Evolutionary conservation across 1,140 invertebrate genomes (phyloP).

Genomic region (Hormaphis cornu): DNA sequence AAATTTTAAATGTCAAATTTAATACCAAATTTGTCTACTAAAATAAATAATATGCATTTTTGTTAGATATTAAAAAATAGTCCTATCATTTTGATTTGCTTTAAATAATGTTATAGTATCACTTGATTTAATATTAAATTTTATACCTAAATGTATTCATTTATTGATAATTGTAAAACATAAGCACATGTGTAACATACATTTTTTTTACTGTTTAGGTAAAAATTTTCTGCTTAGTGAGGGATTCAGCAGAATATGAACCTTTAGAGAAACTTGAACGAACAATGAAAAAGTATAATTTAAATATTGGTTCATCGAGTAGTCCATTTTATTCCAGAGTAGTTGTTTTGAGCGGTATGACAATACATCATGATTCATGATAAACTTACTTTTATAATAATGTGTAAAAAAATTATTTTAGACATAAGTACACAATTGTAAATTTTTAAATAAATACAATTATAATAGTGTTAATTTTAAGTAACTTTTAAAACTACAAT

Average conservation of each 20-base stretch:
- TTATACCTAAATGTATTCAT: neutral
- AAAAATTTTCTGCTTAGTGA: constrained; percentile 45
- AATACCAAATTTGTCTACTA: too few species aligned
- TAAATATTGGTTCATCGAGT: constrained; percentile 1
- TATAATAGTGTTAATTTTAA: neutral
- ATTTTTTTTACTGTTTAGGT: neutral
- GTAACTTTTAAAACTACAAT: neutral
- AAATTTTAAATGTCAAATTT: too few species aligned
- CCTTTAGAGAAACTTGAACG: constrained; percentile 40
- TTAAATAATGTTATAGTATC: too few species aligned
- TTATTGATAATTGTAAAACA: neutral
- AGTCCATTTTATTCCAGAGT: constrained; percentile 38
- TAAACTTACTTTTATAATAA: too few species aligned
- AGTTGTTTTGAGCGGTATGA: constrained; percentile 40
- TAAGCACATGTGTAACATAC: too few species aligned
- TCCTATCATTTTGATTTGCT: too few species aligned
- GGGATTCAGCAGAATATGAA: constrained; percentile 41
- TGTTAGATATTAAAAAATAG: too few species aligned
- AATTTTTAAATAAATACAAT: neutral
- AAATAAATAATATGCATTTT: too few species aligned
- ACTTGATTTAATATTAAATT: neutral
- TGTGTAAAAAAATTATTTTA: too few species aligned
- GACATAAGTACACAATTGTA: too few species aligned
- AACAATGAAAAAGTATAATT: constrained; percentile 35
- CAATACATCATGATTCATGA: neutral